Conservation (phyloP, 2,888 invertebrate species). For the Drosophila tanythrix region DNA sequence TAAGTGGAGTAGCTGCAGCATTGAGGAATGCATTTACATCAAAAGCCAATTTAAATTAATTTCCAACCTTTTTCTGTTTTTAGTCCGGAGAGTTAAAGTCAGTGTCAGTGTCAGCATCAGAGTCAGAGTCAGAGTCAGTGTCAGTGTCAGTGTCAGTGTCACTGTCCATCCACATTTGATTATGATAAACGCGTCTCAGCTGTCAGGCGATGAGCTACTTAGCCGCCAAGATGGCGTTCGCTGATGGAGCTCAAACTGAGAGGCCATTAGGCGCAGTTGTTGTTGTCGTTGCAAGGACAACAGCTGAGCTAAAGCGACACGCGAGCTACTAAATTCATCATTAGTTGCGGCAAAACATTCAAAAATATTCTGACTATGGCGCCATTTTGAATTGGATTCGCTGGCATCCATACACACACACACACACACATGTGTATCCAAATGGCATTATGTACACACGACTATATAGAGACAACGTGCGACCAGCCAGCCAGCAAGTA, state of each 20-base stretch:
- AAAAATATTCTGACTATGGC: conserved; percentile 42
- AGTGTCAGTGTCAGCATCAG: conserved; percentile 1
- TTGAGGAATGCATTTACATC: conserved; percentile 85
- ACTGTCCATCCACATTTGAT: conserved; percentile 68
- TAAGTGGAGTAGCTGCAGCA: conserved; percentile 40
- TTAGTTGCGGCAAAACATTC: conserved; percentile 37
- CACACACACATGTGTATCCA: conserved; percentile 1
- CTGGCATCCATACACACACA: conserved; percentile 11
- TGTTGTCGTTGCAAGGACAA: conserved; percentile 51
- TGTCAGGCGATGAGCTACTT: conserved; percentile 76
- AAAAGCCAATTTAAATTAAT: conserved; percentile 85
- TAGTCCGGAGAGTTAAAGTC: conserved; percentile 4
- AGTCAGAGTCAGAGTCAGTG: conserved; percentile 39
- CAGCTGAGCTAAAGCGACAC: conserved; percentile 81
- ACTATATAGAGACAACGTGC: conserved; percentile 35
- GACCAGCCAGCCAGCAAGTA: conserved; percentile 59
- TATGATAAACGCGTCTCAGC: conserved; percentile 83
- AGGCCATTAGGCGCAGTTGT: conserved; percentile 67
- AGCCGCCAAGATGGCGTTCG: conserved; percentile 67
- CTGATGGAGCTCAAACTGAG: conserved; percentile 24
- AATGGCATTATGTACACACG: conserved; percentile 21
- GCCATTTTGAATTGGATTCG: conserved; percentile 72
- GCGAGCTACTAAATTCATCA: conserved; percentile 49
- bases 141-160: conserved; percentile 57
- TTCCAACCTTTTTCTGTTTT: conserved; percentile 77